Base-by-base conservation (phyloP, 1,140 invertebrate species). In the Arion vulgaris region DNA sequence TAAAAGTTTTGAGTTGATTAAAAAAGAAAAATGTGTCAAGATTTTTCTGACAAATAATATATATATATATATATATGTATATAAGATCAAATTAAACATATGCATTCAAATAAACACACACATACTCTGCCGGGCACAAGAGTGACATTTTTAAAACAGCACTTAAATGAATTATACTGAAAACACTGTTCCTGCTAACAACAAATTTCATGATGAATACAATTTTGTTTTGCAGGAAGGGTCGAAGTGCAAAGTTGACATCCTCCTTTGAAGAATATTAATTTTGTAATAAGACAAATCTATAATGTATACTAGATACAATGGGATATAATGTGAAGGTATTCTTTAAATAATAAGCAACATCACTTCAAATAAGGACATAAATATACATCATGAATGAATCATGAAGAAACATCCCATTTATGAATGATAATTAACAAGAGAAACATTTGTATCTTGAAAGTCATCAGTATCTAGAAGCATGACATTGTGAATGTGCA, bases 231-330 rank as follows among this genome's bases (percentile, higher is more conserved):
- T 66, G 62, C n/a, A 66, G n/a, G 51, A 66, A 66, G n/a, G n/a
- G 62, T 66, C 62, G n/a, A n/a, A n/a, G n/a, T n/a, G n/a, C n/a
- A 66, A 66, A 66, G n/a, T 28, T 66, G 1, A 32, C 28, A 32
- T 66, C 62, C 62, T 66, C 32, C 28, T 66, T 66, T 66, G 62
- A 66, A 66, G 62, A 28, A 66, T 34, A 66, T 66, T 66, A 66
- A 32, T 66, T 34, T 15, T n/a, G 7, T 11, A 66, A 32, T 66
- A 34, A 7, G n/a, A 66, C 51, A 23, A 17, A 57, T 23, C 51
- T 7, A 45, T 7, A 57, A 57, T 19, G 19, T 19, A 66, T 32
- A 32, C 28, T 28, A 66, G 28, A 28, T 66, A 32, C 62, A 32
- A 32, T 32, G 62, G 17, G n/a, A 66, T 32, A 13, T 7, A 28